Evolutionary conservation across 2,888 invertebrate genomes (phyloP).

Genomic region (Lithophane socia): DNA sequence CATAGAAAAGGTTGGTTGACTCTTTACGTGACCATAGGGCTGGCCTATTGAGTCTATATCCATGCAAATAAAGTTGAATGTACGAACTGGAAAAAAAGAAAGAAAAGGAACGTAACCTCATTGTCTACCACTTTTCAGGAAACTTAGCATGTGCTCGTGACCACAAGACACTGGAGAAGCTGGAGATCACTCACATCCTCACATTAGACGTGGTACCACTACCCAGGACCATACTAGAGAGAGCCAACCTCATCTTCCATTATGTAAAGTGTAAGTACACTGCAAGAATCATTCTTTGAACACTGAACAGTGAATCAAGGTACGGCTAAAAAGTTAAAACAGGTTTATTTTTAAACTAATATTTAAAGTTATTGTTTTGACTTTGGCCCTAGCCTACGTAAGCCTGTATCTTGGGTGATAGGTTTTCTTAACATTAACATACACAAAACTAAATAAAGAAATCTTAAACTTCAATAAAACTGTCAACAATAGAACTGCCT

Average conservation of each 20-base stretch:
- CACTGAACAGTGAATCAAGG: not conserved
- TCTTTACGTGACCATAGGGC: too few species aligned
- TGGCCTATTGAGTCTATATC: too few species aligned
- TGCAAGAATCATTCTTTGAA: not conserved
- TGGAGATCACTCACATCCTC: constrained; percentile 94
- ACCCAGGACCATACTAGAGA: constrained; percentile 93
- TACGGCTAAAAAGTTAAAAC: not conserved
- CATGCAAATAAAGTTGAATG: too few species aligned
- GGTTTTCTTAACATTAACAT: not conserved
- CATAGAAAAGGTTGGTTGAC: not conserved
- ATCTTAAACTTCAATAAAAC: not conserved
- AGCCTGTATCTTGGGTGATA: too few species aligned
- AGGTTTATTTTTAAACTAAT: not conserved
- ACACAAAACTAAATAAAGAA: not conserved
- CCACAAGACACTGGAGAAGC: constrained; percentile 91
- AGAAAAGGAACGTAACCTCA: not conserved
- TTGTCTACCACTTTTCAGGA: constrained; percentile 85
- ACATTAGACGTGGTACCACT: constrained; percentile 96
- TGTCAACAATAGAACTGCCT: not conserved
- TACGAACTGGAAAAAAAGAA: too few species aligned
- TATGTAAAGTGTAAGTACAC: constrained; percentile 92
- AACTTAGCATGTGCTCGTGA: constrained; percentile 95
- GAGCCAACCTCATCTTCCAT: constrained; percentile 92
- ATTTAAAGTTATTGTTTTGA: too few species aligned
- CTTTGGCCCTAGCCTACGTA: not conserved